Conservation (phyloP, 2,797 vertebrate species). For the Petrocephalus sullivani region DNA sequence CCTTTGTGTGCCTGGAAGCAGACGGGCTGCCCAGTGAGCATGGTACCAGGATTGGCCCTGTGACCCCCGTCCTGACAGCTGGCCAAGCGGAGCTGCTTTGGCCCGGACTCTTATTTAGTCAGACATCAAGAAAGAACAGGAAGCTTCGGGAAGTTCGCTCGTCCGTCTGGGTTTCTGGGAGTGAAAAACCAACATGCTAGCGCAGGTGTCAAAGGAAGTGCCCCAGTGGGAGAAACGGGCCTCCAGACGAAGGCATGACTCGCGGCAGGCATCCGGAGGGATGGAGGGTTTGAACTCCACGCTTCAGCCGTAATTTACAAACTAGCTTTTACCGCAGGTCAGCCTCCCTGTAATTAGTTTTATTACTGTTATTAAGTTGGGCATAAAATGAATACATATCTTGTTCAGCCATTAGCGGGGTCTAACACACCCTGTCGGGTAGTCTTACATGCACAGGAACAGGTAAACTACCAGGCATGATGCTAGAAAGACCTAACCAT, state of each 20-base stretch:
- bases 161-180: not conserved
- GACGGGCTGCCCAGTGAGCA: not conserved
- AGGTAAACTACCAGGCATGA: not conserved
- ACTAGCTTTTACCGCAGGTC: not conserved
- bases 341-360: not conserved
- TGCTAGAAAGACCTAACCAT: not conserved
- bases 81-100: not conserved
- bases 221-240: not conserved
- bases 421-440: no score
- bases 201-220: not conserved
- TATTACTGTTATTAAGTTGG: not conserved
- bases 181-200: not conserved
- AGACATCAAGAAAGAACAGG: not conserved
- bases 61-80: not conserved
- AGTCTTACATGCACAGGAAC: not conserved
- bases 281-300: not conserved
- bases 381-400: not conserved
- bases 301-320: not conserved
- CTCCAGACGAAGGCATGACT: not conserved
- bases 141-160: not conserved
- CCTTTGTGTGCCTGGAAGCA: not conserved
- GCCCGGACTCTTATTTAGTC: not conserved
- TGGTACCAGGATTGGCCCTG: not conserved
- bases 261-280: not conserved
- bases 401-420: not conserved